These are phyloP conservation scores for Aix galericulata DNA, from an alignment of 2,113 vertebrate species.

Conservation along the genomic window DNA sequence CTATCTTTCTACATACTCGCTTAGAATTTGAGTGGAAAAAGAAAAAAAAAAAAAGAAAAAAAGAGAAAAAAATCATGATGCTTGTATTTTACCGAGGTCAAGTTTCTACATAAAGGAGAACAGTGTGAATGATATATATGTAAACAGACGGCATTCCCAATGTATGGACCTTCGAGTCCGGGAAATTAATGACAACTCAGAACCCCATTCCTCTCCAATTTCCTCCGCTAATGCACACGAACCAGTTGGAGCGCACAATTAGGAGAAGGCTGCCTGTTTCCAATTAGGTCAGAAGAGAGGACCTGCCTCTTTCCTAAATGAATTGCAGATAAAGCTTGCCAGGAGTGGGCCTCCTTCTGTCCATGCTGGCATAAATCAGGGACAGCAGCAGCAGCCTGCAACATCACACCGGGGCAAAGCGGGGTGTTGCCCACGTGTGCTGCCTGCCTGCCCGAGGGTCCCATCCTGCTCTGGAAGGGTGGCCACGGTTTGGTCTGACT, in stretches of 20 bases:
- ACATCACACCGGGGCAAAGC: background rate
- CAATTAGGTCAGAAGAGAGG: conserved; percentile 39
- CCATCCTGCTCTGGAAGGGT: background rate
- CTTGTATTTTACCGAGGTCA: background rate
- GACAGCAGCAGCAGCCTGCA: background rate
- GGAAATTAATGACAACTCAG: conserved; percentile 26
- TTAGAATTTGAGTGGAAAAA: background rate
- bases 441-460: background rate
- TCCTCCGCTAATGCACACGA: background rate
- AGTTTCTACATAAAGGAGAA: background rate
- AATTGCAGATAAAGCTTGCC: conserved; percentile 45
- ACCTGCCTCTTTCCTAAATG: conserved; percentile 52
- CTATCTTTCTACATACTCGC: background rate
- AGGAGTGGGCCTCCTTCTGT: conserved; percentile 15
- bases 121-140: background rate
- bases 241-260: background rate
- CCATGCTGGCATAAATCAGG: background rate
- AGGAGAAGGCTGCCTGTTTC: conserved; percentile 32
- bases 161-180: background rate
- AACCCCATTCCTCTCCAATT: conserved; percentile 13
- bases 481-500: fast-evolving
- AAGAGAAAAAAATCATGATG: background rate
- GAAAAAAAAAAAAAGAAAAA: background rate
- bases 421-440: background rate
- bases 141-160: background rate